A percentile compares a stretch with the other conserved stretches of the same genome.
phyloP scores from a whole-genome alignment of 2,113 vertebrate genomes.

The Pseudopodoces humilis region DNA sequence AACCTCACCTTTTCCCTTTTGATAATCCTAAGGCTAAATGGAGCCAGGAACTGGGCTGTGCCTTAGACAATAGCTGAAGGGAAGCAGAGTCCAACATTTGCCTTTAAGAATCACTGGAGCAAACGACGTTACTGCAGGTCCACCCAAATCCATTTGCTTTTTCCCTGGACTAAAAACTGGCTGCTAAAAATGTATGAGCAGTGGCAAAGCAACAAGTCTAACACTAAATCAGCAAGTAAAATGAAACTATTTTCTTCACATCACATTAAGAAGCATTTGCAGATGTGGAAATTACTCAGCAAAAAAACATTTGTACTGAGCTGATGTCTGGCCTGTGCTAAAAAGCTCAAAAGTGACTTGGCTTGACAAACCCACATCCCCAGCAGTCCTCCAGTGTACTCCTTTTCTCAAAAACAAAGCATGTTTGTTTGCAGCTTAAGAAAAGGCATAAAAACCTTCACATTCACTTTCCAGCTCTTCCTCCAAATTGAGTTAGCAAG shows the following conservation, averaged over 20 bases:
- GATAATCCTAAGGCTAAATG: background rate
- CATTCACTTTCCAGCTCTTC: background rate
- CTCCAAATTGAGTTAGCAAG: background rate
- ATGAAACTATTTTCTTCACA: background rate
- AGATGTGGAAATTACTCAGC: background rate
- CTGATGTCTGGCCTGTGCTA: background rate
- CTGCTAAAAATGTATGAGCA: background rate
- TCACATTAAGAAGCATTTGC: background rate
- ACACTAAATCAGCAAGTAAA: background rate
- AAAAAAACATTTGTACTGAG: background rate
- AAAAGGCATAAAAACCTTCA: background rate
- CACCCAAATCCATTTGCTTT: background rate
- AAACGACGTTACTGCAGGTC: background rate
- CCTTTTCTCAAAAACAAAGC: background rate
- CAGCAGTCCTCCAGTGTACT: background rate
- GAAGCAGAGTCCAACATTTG: background rate
- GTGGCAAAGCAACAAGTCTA: background rate
- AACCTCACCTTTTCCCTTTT: background rate
- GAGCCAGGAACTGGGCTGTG: background rate
- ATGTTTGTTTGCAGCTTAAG: background rate
- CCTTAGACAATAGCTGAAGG: background rate
- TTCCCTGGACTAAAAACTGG: background rate
- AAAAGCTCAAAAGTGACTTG: background rate
- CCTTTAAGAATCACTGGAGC: background rate
- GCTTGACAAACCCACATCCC: rapidly evolving